Conservation (phyloP, 2,797 vertebrate genomes). For the Tenualosa thibaudeaui region DNA sequence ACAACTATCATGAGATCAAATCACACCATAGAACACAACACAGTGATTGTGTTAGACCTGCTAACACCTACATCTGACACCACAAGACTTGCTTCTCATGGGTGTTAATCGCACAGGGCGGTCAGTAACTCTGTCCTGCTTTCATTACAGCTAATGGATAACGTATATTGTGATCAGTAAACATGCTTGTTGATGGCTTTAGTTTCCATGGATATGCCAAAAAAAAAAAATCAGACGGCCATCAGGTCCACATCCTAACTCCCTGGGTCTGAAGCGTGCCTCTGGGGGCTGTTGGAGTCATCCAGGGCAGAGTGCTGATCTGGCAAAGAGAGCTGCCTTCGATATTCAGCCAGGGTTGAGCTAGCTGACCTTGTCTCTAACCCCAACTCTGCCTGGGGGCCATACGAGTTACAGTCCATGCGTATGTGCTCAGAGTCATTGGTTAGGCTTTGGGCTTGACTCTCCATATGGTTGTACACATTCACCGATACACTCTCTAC, state of each 20-base stretch:
- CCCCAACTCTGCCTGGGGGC: slow-evolving; percentile 24
- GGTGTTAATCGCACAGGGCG: background rate
- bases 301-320: slow-evolving; percentile 36
- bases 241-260: slow-evolving; percentile 31
- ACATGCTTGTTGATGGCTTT: slow-evolving; percentile 11
- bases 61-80: slow-evolving; percentile 4
- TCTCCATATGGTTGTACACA: background rate
- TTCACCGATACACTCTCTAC: background rate
- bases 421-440: background rate
- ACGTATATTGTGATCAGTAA: slow-evolving; percentile 1
- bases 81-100: background rate
- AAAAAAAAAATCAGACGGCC: background rate
- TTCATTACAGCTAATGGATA: background rate
- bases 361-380: slow-evolving; percentile 25
- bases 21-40: background rate
- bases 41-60: slow-evolving; percentile 16
- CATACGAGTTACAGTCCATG: background rate
- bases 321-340: slow-evolving; percentile 50
- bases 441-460: background rate
- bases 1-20: background rate
- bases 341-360: slow-evolving; percentile 19
- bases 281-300: slow-evolving; percentile 39
- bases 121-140: background rate
- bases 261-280: slow-evolving; percentile 51
- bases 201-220: slow-evolving; percentile 13